These are phyloP conservation scores for Agriopis leucophaearia DNA, from an alignment of 2,888 invertebrate species.

Conservation along the genomic window DNA sequence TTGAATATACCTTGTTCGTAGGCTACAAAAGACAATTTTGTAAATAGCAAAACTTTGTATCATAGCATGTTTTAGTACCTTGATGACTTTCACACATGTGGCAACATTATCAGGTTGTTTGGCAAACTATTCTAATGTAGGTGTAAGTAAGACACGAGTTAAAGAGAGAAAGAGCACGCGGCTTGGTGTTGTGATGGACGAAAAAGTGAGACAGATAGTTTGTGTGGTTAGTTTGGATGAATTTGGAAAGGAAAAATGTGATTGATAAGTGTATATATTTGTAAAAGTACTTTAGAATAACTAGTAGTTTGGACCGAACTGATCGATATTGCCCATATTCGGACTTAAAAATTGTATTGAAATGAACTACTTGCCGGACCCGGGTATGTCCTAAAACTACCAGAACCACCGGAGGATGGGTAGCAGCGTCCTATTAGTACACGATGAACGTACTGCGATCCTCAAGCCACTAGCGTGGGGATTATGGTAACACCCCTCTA, in stretches of 20 bases:
- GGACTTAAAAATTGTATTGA: no score
- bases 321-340: no score
- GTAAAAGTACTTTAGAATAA: background rate
- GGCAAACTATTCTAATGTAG: constrained; percentile 36
- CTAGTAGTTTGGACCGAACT: no score
- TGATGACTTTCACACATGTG: constrained; percentile 10
- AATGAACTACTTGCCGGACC: no score
- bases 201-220: constrained; percentile 40
- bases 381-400: no score
- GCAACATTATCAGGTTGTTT: constrained; percentile 5
- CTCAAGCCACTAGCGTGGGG: no score
- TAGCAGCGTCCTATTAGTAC: no score
- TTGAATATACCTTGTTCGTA: no score
- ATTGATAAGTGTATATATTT: constrained; percentile 1
- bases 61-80: constrained; percentile 8
- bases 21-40: background rate
- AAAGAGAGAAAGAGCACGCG: constrained; percentile 77
- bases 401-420: no score
- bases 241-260: constrained; percentile 27
- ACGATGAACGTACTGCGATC: no score
- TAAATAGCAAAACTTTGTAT: constrained; percentile 5
- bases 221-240: constrained; percentile 47
- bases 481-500: no score
- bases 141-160: constrained; percentile 52
- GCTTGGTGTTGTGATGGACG: constrained; percentile 51